phyloP scores from a whole-genome alignment of 2,113 vertebrate genomes.

The Saguinus imperator region DNA sequence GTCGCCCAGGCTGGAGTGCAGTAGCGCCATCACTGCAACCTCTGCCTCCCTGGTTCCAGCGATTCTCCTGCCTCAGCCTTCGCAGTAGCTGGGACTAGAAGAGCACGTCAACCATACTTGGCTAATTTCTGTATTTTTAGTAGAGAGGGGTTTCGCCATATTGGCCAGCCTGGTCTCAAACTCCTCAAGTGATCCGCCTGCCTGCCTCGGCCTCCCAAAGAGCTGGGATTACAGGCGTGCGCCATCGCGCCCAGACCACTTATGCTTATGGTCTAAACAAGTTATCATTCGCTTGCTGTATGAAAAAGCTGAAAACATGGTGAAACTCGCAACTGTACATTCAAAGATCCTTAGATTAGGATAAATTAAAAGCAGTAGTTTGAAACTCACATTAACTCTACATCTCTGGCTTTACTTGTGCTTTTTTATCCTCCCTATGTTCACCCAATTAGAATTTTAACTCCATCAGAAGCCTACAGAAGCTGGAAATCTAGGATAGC shows the following conservation, averaged over 20 bases:
- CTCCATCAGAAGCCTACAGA: neutral
- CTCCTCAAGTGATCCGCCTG: too few species aligned
- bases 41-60: neutral
- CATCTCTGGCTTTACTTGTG: neutral
- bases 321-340: constrained; percentile 7
- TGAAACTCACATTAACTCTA: neutral
- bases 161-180: too few species aligned
- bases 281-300: neutral
- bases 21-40: neutral
- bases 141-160: too few species aligned
- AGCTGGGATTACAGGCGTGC: too few species aligned
- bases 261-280: neutral
- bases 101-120: too few species aligned
- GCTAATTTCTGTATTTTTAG: too few species aligned
- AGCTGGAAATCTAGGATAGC: neutral
- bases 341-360: neutral
- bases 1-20: neutral
- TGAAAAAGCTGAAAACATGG: neutral
- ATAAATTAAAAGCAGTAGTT: constrained; percentile 28
- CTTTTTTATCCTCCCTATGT: neutral
- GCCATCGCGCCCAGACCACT: too few species aligned
- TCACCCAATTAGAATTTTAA: constrained; percentile 5
- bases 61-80: neutral
- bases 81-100: neutral
- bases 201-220: too few species aligned